These are phyloP conservation scores for Eumeta japonica DNA, from an alignment of 1,140 invertebrate genomes.

Conservation along the genomic window DNA sequence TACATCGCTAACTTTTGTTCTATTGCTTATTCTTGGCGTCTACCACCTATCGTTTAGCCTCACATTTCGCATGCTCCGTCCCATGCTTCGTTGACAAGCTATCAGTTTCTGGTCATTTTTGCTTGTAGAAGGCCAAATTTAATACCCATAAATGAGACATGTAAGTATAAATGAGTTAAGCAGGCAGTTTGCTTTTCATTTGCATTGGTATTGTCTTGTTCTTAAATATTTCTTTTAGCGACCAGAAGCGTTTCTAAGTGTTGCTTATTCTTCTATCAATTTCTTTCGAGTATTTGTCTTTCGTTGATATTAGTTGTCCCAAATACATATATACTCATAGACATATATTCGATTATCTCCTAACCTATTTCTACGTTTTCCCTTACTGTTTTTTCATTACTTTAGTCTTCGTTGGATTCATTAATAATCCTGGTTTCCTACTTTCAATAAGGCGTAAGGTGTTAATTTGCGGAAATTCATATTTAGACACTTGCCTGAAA, in stretches of 20 bases:
- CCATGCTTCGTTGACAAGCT: too few species aligned
- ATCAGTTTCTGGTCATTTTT: too few species aligned
- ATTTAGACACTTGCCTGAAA: too few species aligned
- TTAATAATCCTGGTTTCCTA: not conserved
- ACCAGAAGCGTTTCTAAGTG: too few species aligned
- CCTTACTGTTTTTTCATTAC: not conserved
- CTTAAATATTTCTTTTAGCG: not conserved
- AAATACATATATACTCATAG: constrained; percentile 2
- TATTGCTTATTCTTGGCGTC: too few species aligned
- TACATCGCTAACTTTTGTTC: too few species aligned
- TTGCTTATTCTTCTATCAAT: too few species aligned
- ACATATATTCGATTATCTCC: not conserved
- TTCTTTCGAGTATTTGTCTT: too few species aligned
- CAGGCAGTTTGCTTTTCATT: not conserved
- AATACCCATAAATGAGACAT: not conserved
- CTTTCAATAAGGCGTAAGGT: too few species aligned
- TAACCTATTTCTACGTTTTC: not conserved
- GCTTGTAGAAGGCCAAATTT: not conserved
- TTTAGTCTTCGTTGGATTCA: not conserved
- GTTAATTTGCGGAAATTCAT: too few species aligned
- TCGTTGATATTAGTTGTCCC: not conserved
- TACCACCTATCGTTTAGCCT: too few species aligned
- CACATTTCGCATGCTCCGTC: too few species aligned
- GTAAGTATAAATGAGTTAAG: not conserved
- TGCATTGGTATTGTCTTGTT: not conserved